Base-by-base conservation (phyloP, 2,113 vertebrate species). In the Lathamus discolor region DNA sequence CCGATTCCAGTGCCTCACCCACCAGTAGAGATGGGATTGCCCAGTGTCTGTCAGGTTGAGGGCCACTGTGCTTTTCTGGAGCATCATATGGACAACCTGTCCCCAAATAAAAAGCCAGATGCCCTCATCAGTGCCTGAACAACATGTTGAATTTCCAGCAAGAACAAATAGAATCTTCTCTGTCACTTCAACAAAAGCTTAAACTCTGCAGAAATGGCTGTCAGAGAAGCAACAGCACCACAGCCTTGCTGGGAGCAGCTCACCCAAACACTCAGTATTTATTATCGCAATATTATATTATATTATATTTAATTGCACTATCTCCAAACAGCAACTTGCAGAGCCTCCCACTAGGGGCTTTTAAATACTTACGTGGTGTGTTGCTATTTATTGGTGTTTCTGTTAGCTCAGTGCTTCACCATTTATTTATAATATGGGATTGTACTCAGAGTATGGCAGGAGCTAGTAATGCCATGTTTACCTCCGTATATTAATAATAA, bases 401-500 rank as follows among this genome's bases (percentile, higher is more conserved):
- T 39, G 17, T 92, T 86, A 93, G 62, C 44, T 59, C 85, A 20
- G 81, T 64, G 68, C 96, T 92, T 92, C 70, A 3, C 83, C 90
- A 57, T 83, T 86, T 94, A 81, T 88, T 46, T 97, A 83, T 92
- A 83, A 90, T 27, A 63, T 1, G 7, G 73, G 78, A 39, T 92
- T 84, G 55, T 94, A 70, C 91, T 92, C 66, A 10, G 41, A 66
- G 68, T 49, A 63, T 81, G 57, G 84, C 91, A 84, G 92, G 83
- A 93, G 88, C 70, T 77, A 67, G 91, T 91, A 90, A 95, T 84
- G 85, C 91, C 66, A 2, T 90, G 83, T 89, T 93, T 96, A 92
- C 91, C 85, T 86, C 61, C 0, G 4, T 29, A 11, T 69, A 87
- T 93, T 84, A 84, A 93, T 90, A 94, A 59, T 66, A 67, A 91